These are phyloP conservation scores for Rhinolophus sinicus DNA, from an alignment of 2,113 vertebrate species.

Conservation along the genomic window DNA sequence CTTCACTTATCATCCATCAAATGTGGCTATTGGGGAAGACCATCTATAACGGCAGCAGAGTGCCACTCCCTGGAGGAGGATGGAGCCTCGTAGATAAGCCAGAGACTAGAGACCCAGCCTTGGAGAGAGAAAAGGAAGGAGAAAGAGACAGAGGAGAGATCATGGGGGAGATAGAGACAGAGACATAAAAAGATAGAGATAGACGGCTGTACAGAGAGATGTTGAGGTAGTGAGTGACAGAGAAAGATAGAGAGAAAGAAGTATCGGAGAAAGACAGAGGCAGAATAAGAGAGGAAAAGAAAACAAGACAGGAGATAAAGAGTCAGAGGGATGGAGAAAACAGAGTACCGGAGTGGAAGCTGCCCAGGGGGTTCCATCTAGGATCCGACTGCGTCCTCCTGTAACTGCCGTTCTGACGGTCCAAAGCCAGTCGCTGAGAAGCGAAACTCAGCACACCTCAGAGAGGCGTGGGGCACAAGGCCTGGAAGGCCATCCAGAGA, in stretches of 20 bases:
- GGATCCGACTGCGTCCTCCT: fast-evolving
- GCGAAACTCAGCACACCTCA: not conserved
- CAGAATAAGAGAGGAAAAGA: not conserved
- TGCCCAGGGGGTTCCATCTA: not conserved
- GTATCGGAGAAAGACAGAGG: not conserved
- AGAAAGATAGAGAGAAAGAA: not conserved
- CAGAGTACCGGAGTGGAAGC: not conserved
- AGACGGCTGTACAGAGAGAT: not conserved
- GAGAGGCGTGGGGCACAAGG: fast-evolving
- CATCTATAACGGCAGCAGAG: not conserved
- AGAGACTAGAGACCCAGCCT: not conserved
- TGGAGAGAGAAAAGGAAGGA: not conserved
- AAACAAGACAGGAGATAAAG: not conserved
- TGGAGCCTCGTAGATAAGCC: fast-evolving
- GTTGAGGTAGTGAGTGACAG: not conserved
- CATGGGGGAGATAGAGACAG: fast-evolving
- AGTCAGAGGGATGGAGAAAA: not conserved
- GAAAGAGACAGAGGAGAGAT: not conserved
- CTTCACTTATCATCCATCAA: not conserved
- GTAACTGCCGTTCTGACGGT: fast-evolving
- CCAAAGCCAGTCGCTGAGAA: not conserved
- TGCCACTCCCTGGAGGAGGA: not conserved
- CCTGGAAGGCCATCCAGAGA: not conserved
- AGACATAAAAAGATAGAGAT: not conserved
- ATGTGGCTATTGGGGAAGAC: not conserved